Evolutionary conservation across 2,797 vertebrate species (phyloP).

Genomic region (Apodemus agrarius): DNA sequence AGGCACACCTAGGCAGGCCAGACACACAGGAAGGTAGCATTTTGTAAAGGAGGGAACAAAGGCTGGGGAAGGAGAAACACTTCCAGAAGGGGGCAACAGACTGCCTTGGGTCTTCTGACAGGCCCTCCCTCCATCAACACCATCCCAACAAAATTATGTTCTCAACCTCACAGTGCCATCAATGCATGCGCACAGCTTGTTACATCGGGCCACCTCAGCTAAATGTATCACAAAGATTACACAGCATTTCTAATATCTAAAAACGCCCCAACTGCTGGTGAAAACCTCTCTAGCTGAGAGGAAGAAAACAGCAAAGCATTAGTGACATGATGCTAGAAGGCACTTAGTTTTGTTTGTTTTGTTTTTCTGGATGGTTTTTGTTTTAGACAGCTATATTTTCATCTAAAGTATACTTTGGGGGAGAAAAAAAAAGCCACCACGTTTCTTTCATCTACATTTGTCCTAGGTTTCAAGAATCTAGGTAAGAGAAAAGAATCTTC

Average conservation of each 20-base stretch:
- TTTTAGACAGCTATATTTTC: neutral
- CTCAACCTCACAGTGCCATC: neutral
- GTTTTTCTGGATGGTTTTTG: neutral
- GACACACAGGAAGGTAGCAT: neutral
- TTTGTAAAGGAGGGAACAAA: neutral
- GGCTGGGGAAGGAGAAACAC: neutral
- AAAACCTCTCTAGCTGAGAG: neutral
- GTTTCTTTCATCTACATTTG: neutral
- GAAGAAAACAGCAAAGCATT: constrained; percentile 48
- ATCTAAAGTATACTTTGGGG: neutral
- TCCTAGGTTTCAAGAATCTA: neutral
- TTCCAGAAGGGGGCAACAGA: neutral
- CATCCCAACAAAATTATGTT: neutral
- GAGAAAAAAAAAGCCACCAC: neutral
- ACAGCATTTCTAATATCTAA: neutral
- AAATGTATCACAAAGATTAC: neutral
- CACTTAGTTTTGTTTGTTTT: neutral
- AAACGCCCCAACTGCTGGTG: neutral
- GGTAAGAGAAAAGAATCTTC: neutral
- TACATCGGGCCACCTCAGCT: neutral
- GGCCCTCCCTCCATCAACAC: neutral
- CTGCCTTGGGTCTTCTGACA: neutral
- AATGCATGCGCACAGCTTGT: neutral
- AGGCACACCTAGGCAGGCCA: neutral
- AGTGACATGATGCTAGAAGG: neutral